Evolutionary conservation across 2,888 invertebrate genomes (phyloP).

Genomic region (Rapana venosa): DNA sequence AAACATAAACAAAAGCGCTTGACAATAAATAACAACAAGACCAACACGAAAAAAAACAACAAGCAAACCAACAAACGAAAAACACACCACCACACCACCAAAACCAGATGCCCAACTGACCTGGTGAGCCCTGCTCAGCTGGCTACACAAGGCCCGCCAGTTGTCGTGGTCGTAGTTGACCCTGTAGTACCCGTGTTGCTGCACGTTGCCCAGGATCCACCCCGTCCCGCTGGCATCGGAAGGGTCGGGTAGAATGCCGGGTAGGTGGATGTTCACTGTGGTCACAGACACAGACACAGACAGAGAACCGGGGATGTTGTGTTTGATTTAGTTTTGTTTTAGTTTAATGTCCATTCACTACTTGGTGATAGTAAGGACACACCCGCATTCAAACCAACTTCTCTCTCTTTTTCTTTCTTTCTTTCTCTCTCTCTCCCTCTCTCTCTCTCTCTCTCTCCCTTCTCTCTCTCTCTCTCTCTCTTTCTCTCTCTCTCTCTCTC

Average conservation of each 20-base stretch:
- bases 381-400: not conserved
- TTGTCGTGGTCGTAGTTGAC: constrained; percentile 76
- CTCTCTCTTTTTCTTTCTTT: not conserved
- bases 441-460: not conserved
- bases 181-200: constrained; percentile 77
- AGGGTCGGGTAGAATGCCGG: not conserved
- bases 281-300: not conserved
- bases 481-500: not conserved
- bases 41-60: too few species aligned
- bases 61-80: too few species aligned
- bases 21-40: too few species aligned
- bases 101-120: constrained; percentile 68
- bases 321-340: too few species aligned
- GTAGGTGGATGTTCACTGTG: not conserved
- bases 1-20: too few species aligned
- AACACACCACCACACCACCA: not conserved
- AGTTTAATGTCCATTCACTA: too few species aligned
- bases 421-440: not conserved
- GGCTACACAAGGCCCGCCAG: constrained; percentile 72
- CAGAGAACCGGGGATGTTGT: not conserved
- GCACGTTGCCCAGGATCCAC: constrained; percentile 70
- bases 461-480: not conserved
- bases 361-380: too few species aligned
- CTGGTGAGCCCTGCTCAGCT: constrained; percentile 79
- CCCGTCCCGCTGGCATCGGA: constrained; percentile 7